Base-by-base conservation (phyloP, 2,797 vertebrate genomes). In the Esox lucius region DNA sequence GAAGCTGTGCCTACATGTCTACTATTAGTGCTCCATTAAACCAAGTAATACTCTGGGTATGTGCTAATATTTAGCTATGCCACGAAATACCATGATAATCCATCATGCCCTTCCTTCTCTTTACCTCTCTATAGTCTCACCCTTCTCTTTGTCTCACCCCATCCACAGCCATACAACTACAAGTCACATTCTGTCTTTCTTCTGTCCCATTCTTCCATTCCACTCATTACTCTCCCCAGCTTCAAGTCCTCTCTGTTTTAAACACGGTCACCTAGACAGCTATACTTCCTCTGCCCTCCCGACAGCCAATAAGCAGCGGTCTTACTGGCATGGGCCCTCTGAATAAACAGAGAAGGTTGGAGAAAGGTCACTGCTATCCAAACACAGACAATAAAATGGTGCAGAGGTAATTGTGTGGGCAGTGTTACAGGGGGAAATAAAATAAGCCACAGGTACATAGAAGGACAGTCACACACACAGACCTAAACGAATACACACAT, bases 231-330 rank as follows among this genome's bases (percentile, higher is more conserved):
- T 71, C 39, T 65, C 24, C 24, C n/a, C 66, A 22, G 28, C 8
- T 19, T n/a, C 61, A 42, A 15, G 62, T 16, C 70, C 66, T 62
- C 68, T 64, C 79, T 49, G 48, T 46, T 46, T 51, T 51, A n/a
- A 31, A 51, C n/a, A 28, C 48, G 49, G 48, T 13, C 46, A 70
- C 17, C 48, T 26, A 70, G 68, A 70, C 46, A 17, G 68, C 26
- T 53, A 26, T 48, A 70, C 68, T 70, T 51, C 48, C 68, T 70
- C n/a, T 13, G 56, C 3, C 68, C 24, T 53, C 24, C 51, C 46
- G 4, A 31, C 22, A 31, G 28, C 26, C 68, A 70, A 70, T 70
- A 68, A 70, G 46, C 16, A 26, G 48, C 68, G 17, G 46, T 11
- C 22, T 31, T 26, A 28, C 24, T 51, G 48, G 46, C 46, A 13